These are phyloP conservation scores for Microctonus aethiopoides DNA, from an alignment of 2,888 invertebrate species.

Conservation along the genomic window DNA sequence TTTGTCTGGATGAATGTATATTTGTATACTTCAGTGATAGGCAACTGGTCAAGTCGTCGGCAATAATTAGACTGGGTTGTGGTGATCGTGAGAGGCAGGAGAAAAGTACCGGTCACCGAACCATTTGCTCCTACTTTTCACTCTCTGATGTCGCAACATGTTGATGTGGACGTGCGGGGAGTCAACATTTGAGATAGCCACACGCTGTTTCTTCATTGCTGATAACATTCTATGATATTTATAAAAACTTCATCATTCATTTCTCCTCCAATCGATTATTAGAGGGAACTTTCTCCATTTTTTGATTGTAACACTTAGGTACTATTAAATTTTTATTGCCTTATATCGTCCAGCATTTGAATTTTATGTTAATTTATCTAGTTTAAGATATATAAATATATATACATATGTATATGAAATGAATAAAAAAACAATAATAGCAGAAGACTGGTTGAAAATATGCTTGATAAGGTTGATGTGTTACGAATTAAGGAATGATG, in stretches of 20 bases:
- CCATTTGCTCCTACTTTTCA: conserved; percentile 27
- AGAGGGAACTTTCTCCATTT: neutral
- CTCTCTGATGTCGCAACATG: conserved; percentile 23
- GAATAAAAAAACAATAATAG: neutral
- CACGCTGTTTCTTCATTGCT: neutral
- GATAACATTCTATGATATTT: conserved; percentile 18
- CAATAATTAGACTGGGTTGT: conserved; percentile 1
- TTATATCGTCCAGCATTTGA: neutral
- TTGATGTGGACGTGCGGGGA: neutral
- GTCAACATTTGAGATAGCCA: conserved; percentile 21
- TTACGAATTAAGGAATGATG: neutral
- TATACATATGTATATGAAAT: too few species aligned
- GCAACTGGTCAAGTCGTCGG: neutral
- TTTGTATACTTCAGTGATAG: neutral
- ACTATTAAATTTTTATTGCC: neutral
- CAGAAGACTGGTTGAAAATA: neutral
- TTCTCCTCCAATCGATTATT: neutral
- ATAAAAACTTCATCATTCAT: neutral
- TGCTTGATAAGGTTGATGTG: neutral
- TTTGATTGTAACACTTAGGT: neutral
- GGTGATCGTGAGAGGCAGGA: conserved; percentile 14
- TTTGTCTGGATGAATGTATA: too few species aligned
- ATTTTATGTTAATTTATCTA: too few species aligned
- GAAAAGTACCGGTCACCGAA: conserved; percentile 13
- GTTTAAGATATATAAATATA: too few species aligned